phyloP scores from a whole-genome alignment of 2,888 invertebrate species.

The Fissipunctia ypsillon region DNA sequence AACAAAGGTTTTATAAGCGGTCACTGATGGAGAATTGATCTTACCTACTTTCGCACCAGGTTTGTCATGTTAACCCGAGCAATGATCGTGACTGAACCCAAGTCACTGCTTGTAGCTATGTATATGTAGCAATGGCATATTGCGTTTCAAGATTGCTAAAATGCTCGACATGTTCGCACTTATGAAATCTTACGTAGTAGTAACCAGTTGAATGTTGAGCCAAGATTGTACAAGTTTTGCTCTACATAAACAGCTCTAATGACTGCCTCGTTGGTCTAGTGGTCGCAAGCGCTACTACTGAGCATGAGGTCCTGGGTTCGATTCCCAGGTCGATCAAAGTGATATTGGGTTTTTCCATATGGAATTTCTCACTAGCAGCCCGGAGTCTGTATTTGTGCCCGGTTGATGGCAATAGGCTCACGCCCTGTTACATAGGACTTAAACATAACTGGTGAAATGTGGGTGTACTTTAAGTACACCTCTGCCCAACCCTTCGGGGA shows the following conservation, averaged over 20 bases:
- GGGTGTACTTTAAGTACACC: too few species aligned
- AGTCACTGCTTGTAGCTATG: not conserved
- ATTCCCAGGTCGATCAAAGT: too few species aligned
- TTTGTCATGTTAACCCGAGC: not conserved
- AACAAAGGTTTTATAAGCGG: not conserved
- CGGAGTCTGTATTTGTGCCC: too few species aligned
- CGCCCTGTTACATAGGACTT: too few species aligned
- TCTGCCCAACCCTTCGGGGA: too few species aligned
- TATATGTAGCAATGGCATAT: slow-evolving; percentile 11
- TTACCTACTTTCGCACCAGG: not conserved
- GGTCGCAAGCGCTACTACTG: too few species aligned
- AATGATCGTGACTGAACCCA: not conserved
- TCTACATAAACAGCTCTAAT: not conserved
- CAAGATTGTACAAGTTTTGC: slow-evolving; percentile 11
- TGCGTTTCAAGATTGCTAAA: slow-evolving; percentile 34
- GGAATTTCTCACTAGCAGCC: too few species aligned
- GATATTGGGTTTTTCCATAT: too few species aligned
- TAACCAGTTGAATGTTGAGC: slow-evolving; percentile 1
- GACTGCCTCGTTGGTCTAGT: too few species aligned
- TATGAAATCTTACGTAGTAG: not conserved
- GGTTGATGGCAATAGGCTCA: too few species aligned
- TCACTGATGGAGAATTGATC: not conserved
- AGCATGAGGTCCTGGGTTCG: too few species aligned
- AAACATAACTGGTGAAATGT: too few species aligned
- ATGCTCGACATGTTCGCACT: not conserved